Evolutionary conservation across 1,140 invertebrate species (phyloP).

Genomic region (Nomia melanderi): DNA sequence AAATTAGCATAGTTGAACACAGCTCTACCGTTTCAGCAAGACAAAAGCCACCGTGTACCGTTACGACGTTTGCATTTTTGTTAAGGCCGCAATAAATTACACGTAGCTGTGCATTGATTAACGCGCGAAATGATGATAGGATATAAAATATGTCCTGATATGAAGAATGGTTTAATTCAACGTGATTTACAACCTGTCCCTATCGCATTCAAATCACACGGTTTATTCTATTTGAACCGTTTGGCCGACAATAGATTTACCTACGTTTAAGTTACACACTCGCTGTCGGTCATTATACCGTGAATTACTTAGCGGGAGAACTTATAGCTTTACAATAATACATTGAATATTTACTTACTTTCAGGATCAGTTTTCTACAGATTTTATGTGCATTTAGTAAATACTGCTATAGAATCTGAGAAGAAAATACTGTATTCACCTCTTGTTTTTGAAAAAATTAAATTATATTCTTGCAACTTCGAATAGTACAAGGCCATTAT

Average conservation of each 20-base stretch:
- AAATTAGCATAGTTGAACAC: conserved; percentile 27
- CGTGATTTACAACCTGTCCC: not conserved
- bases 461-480: no score
- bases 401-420: no score
- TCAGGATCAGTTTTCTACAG: no score
- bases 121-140: conserved; percentile 17
- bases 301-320: not conserved
- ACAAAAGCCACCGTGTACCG: not conserved
- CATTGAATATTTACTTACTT: no score
- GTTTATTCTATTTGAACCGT: conserved; percentile 7
- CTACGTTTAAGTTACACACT: not conserved
- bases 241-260: conserved; percentile 7
- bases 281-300: not conserved
- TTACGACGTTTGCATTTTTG: conserved; percentile 15
- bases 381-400: no score
- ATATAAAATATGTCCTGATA: conserved; percentile 30
- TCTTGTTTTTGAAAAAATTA: no score
- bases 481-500: no score
- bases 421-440: no score
- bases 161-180: conserved; percentile 39
- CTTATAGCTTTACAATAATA: no score
- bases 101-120: conserved; percentile 19
- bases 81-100: conserved; percentile 22
- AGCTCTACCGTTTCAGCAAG: not conserved
- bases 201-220: conserved; percentile 17